Conservation (phyloP, 2,797 vertebrate species). For the Chaetophractus vellerosus region DNA sequence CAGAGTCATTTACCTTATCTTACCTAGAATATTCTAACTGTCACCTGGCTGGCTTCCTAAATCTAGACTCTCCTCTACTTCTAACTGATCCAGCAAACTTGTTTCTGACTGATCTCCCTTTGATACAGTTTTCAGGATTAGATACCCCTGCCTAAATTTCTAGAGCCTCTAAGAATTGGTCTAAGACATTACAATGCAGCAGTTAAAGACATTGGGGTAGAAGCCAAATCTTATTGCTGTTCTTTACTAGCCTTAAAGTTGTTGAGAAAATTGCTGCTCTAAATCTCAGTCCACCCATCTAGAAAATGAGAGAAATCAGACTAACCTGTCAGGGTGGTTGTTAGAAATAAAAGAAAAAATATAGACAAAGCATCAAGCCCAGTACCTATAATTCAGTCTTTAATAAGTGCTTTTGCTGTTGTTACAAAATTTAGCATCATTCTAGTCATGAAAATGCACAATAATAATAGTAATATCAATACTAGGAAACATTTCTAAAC, state of each 20-base stretch:
- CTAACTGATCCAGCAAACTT: not conserved
- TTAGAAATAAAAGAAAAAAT: not conserved
- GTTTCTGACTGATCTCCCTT: not conserved
- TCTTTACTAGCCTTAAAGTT: not conserved
- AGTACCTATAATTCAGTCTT: not conserved
- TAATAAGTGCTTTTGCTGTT: not conserved
- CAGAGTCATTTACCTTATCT: not conserved
- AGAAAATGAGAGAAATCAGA: constrained; percentile 26
- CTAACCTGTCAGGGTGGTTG: not conserved
- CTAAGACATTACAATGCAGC: not conserved
- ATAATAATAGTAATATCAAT: not conserved
- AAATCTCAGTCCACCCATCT: not conserved
- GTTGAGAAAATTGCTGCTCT: not conserved
- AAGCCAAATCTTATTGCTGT: not conserved
- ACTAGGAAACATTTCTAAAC: not conserved
- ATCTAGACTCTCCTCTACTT: not conserved
- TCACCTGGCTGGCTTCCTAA: not conserved
- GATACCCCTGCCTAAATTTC: not conserved
- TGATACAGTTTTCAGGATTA: not conserved
- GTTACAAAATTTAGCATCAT: not conserved
- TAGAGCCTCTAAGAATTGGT: not conserved
- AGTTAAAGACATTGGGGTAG: not conserved
- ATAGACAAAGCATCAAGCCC: not conserved
- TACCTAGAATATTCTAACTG: not conserved
- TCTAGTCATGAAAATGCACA: constrained; percentile 13